phyloP scores from a whole-genome alignment of 30 jellyfish, hydroid and myxozoan species.

The Clytia hemisphaerica region DNA sequence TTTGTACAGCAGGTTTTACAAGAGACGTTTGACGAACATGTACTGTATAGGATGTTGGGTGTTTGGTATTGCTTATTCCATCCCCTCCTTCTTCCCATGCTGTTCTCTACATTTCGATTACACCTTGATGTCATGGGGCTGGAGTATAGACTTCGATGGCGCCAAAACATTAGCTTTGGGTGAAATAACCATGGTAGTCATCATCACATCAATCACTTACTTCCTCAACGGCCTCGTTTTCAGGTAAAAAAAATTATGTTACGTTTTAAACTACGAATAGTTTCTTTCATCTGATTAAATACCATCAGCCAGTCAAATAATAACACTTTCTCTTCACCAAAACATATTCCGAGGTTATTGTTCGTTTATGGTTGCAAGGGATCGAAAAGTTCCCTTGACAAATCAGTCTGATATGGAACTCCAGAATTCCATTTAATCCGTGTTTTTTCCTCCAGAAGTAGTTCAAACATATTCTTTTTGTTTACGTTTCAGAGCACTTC shows the following conservation, averaged over 20 bases:
- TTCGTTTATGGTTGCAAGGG: no score
- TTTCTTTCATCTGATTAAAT: no score
- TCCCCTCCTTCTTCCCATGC: constrained; percentile 8
- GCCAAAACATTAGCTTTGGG: neutral
- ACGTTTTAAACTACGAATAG: no score
- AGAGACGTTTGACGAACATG: neutral
- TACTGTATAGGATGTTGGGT: neutral
- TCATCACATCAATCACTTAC: neutral
- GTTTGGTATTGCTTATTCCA: constrained; percentile 4
- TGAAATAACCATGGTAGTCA: constrained; percentile 1
- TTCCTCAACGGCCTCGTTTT: neutral
- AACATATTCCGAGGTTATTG: no score
- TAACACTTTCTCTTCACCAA: no score
- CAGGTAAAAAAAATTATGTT: no score
- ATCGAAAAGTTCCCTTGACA: no score
- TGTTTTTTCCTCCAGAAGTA: no score
- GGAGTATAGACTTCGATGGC: constrained; percentile 2
- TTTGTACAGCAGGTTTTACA: neutral
- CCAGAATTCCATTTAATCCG: no score
- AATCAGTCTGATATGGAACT: no score
- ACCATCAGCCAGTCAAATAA: no score
- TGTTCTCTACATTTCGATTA: constrained; percentile 8
- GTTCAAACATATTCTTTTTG: no score
- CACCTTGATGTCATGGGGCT: constrained; percentile 8
- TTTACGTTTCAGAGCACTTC: neutral